These are phyloP conservation scores for Urosaurus nigricauda DNA, from an alignment of 2,797 vertebrate species.

Conservation along the genomic window DNA sequence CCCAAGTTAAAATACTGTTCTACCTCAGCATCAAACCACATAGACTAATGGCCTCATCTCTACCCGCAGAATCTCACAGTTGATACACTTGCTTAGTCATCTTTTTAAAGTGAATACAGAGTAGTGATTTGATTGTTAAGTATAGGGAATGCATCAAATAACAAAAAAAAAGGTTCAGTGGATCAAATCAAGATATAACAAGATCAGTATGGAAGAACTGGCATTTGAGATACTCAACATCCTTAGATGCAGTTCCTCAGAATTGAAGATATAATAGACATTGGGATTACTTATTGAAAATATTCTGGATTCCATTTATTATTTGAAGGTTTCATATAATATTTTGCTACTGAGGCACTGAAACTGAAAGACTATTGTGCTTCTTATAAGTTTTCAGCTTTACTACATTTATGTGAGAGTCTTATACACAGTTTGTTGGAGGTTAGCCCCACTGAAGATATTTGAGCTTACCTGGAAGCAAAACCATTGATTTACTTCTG, in stretches of 20 bases:
- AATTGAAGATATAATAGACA: background rate
- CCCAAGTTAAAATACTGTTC: background rate
- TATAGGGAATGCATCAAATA: background rate
- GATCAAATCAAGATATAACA: slow-evolving; percentile 11
- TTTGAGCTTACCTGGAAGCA: background rate
- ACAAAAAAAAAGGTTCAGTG: background rate
- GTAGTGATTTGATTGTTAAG: background rate
- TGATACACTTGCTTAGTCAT: background rate
- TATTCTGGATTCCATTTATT: background rate
- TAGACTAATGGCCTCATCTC: background rate
- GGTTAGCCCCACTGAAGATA: no score
- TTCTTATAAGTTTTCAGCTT: background rate
- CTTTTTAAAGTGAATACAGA: background rate
- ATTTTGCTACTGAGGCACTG: background rate
- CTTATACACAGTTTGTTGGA: background rate
- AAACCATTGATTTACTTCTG: background rate
- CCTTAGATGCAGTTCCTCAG: background rate
- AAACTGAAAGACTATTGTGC: background rate
- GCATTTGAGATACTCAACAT: background rate
- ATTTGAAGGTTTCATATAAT: background rate
- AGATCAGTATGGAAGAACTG: background rate
- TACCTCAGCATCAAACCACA: background rate
- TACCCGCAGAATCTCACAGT: background rate
- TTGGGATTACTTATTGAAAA: background rate
- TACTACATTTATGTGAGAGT: background rate